These are phyloP conservation scores for Malurus leucopterus DNA, from an alignment of 2,797 vertebrate genomes.

Conservation along the genomic window DNA sequence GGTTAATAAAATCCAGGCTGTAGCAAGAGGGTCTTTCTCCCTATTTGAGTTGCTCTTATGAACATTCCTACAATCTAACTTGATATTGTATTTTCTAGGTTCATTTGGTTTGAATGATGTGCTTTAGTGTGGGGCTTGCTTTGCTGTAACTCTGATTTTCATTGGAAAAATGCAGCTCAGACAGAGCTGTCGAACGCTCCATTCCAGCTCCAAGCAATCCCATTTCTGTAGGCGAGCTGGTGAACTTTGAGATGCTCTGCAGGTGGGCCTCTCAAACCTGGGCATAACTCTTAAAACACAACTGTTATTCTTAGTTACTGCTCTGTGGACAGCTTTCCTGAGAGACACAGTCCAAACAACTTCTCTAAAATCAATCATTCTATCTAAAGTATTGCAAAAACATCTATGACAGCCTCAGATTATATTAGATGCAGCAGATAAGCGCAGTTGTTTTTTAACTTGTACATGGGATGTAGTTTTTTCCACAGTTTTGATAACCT, in stretches of 20 bases:
- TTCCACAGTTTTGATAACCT: conserved; percentile 54
- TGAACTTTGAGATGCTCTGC: background rate
- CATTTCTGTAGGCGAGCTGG: background rate
- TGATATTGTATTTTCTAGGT: background rate
- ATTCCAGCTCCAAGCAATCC: background rate
- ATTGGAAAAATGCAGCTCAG: background rate
- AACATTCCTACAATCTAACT: background rate
- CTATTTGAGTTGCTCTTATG: background rate
- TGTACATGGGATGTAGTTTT: background rate
- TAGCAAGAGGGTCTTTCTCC: background rate
- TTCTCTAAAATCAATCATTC: conserved; percentile 21
- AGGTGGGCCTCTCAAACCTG: conserved; percentile 20
- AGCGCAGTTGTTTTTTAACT: background rate
- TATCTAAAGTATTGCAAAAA: conserved; percentile 30
- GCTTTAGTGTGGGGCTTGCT: background rate
- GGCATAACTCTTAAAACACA: background rate
- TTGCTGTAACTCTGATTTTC: background rate
- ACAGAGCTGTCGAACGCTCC: background rate
- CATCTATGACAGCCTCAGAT: conserved; percentile 19
- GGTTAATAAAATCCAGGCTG: background rate
- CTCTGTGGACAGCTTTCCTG: conserved; percentile 4
- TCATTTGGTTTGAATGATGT: background rate
- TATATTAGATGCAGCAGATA: conserved; percentile 40
- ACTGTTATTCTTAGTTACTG: conserved; percentile 16
- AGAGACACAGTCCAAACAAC: conserved; percentile 24